Conservation (phyloP, 2,113 vertebrate species). For the Chamaea fasciata region DNA sequence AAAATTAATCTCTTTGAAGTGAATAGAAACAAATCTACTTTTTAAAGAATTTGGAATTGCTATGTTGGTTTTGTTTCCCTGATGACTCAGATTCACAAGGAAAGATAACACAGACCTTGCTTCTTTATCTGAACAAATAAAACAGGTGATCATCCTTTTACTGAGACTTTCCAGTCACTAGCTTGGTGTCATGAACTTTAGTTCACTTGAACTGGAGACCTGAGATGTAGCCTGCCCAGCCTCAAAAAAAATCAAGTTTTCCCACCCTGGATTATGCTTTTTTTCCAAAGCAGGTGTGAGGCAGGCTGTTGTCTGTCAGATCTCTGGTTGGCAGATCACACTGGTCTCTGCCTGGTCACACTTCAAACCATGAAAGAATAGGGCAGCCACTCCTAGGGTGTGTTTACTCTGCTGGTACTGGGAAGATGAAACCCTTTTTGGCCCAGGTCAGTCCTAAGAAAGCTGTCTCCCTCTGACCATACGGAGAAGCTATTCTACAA, state of each 20-base stretch:
- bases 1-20: not conserved
- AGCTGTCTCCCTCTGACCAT: not conserved
- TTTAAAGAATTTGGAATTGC: not conserved
- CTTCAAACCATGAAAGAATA: not conserved
- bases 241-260: not conserved
- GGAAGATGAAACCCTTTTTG: not conserved
- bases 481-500: not conserved
- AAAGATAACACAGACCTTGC: not conserved
- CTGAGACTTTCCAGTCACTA: not conserved
- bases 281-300: not conserved
- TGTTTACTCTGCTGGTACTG: not conserved
- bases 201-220: not conserved
- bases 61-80: not conserved
- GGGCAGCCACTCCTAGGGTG: fast-evolving
- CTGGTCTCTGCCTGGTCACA: fast-evolving
- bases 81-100: not conserved
- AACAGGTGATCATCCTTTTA: not conserved
- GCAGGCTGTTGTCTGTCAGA: not conserved
- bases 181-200: fast-evolving
- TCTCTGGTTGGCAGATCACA: not conserved
- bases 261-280: not conserved
- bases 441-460: not conserved
- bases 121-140: not conserved
- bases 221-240: not conserved
- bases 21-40: not conserved